phyloP scores from a whole-genome alignment of 1,140 invertebrate species.

The Heterodera schachtii region DNA sequence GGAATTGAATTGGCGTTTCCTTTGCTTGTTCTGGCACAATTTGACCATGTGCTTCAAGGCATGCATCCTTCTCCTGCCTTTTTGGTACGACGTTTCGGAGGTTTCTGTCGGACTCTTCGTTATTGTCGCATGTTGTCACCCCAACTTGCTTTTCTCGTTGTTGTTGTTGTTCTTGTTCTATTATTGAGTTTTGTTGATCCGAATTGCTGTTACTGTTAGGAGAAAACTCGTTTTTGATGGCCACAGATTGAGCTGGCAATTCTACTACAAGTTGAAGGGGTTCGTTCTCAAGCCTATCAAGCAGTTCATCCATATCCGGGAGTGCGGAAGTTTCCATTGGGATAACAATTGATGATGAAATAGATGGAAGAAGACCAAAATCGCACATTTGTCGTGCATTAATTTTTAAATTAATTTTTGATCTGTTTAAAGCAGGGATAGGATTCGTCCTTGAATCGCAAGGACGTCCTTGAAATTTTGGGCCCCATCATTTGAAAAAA shows the following conservation, averaged over 20 bases:
- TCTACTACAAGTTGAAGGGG: neutral
- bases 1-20: neutral
- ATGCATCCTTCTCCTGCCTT: neutral
- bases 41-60: neutral
- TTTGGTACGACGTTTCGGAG: neutral
- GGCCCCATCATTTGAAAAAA: too few species aligned
- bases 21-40: neutral
- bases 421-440: too few species aligned
- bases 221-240: neutral
- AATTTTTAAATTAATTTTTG: too few species aligned
- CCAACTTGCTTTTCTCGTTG: too few species aligned
- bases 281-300: slow-evolving; percentile 18
- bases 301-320: slow-evolving; percentile 33
- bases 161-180: neutral
- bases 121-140: too few species aligned
- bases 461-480: too few species aligned
- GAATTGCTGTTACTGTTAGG: neutral
- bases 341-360: neutral
- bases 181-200: neutral
- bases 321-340: neutral
- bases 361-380: neutral
- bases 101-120: too few species aligned
- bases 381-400: neutral
- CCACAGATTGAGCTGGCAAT: neutral
- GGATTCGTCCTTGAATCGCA: too few species aligned